phyloP scores from a whole-genome alignment of 2,797 vertebrate genomes.

The Cossypha caffra region DNA sequence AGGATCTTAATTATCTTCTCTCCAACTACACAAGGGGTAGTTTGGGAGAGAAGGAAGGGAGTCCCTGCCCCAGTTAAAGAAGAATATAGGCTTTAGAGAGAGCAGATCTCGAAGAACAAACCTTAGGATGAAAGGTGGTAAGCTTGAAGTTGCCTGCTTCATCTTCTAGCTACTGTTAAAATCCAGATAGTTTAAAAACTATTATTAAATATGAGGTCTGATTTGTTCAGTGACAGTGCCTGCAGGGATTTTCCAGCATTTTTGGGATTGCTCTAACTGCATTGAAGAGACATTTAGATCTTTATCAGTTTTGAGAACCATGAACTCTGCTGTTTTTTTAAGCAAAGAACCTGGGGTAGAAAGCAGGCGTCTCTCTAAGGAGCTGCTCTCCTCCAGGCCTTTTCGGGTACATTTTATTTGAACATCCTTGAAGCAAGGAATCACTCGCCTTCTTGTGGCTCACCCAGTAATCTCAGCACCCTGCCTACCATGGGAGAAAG shows the following conservation, averaged over 20 bases:
- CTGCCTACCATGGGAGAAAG: not conserved
- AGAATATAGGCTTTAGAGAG: not conserved
- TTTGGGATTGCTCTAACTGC: not conserved
- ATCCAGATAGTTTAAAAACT: not conserved
- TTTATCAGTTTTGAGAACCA: constrained; percentile 1
- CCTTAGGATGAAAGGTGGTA: not conserved
- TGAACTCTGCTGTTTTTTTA: constrained; percentile 6
- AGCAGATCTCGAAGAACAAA: not conserved
- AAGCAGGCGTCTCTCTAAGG: not conserved
- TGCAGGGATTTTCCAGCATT: not conserved
- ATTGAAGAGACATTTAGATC: not conserved
- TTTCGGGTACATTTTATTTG: not conserved
- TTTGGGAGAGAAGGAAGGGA: not conserved
- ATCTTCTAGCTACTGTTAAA: not conserved
- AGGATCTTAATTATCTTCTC: not conserved
- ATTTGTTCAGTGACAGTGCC: not conserved
- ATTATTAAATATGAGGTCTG: not conserved
- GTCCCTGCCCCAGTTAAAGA: not conserved
- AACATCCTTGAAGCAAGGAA: not conserved
- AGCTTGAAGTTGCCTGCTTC: not conserved
- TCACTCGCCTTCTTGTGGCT: not conserved
- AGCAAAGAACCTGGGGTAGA: constrained; percentile 32
- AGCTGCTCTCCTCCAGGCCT: not conserved
- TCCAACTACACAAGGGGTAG: not conserved
- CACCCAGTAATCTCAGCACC: not conserved